A percentile compares a stretch with the other conserved stretches of the same genome.
These are phyloP conservation scores for Drosophila arizonae DNA, from an alignment of 1,140 invertebrate species.

Conservation along the genomic window DNA sequence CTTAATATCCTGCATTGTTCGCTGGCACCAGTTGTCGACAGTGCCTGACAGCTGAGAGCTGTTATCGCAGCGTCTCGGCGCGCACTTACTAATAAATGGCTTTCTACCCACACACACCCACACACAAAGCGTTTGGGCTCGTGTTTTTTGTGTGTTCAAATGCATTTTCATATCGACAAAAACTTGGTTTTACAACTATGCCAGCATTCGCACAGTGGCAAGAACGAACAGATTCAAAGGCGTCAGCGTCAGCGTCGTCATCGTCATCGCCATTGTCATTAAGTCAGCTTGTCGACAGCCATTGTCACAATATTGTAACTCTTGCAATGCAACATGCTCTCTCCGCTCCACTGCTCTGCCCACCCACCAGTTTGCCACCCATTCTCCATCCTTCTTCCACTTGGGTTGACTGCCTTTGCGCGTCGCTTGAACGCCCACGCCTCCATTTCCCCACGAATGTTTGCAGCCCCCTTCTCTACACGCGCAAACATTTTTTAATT, in stretches of 20 bases:
- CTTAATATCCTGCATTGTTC: slow-evolving; percentile 76
- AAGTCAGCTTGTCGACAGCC: slow-evolving; percentile 72
- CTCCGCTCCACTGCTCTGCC: slow-evolving; percentile 31
- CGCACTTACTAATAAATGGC: slow-evolving; percentile 36
- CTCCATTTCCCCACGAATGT: slow-evolving; percentile 59
- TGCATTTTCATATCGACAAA: slow-evolving; percentile 76
- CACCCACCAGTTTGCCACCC: slow-evolving; percentile 9
- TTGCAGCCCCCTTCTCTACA: slow-evolving; percentile 57
- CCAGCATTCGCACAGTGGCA: slow-evolving; percentile 23
- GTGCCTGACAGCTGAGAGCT: slow-evolving; percentile 44
- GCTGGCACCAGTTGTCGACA: slow-evolving; percentile 28
- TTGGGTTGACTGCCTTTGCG: slow-evolving; percentile 46
- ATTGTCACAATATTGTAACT: slow-evolving; percentile 72
- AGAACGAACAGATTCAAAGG: slow-evolving; percentile 30
- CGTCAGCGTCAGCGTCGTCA: slow-evolving; percentile 24
- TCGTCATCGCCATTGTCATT: slow-evolving; percentile 65
- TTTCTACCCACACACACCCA: slow-evolving; percentile 21
- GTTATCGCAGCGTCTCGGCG: slow-evolving; percentile 21
- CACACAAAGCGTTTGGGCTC: neutral
- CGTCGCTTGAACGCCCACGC: slow-evolving; percentile 71
- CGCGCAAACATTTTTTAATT: slow-evolving; percentile 81
- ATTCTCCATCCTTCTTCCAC: slow-evolving; percentile 12
- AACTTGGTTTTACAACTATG: slow-evolving; percentile 68
- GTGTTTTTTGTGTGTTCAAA: slow-evolving; percentile 46
- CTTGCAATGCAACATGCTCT: slow-evolving; percentile 63